Base-by-base conservation (phyloP, 2,113 vertebrate genomes). In the Hydropotes inermis region DNA sequence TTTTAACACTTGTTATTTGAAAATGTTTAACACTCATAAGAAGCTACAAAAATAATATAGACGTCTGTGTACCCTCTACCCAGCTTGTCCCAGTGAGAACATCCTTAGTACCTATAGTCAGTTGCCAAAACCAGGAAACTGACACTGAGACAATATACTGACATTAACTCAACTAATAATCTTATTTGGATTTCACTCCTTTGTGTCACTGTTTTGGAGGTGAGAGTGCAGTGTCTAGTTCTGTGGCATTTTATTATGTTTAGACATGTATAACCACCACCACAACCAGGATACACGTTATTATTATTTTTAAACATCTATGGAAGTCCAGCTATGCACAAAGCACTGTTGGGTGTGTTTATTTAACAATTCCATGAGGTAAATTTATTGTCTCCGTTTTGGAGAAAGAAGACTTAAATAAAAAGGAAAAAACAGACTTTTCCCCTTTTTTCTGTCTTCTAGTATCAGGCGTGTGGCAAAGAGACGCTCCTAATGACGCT, bases 361-460 rank as follows among this genome's bases (percentile, higher is more conserved):
- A 58, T 2, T 33, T 50, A 50, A 61, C 30, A 91, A 87, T 16
- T 11, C 87, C 28, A 84, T 28, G 36, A 92, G 14, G 11, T 87
- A 84, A 88, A 28, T 76, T 87, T 61, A 76, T 76, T 52, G 55
- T 79, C 47, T 82, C 60, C 10, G 11, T 74, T 96, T 78, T 30
- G 12, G 39, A 85, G 47, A 45, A 52, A 95, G 55, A 89, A 91
- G 36, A 83, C 33, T 43, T 82, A 79, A 47, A 33, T 52, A 30
- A 85, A 76, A 60, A 87, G 43, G 17, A 33, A 47, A 89, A 74
- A 93, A 57, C 70, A 98, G 54, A 58, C 54, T 89, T 97, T 94
- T 90, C 94, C 30, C 52, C 64, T 95, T 96, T 79, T 96, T 94
- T 57, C 74, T 19, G 7, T 95, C 39, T 52, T 97, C 97, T 94